phyloP scores from a whole-genome alignment of 2,797 vertebrate genomes.

The Pipistrellus pygmaeus region DNA sequence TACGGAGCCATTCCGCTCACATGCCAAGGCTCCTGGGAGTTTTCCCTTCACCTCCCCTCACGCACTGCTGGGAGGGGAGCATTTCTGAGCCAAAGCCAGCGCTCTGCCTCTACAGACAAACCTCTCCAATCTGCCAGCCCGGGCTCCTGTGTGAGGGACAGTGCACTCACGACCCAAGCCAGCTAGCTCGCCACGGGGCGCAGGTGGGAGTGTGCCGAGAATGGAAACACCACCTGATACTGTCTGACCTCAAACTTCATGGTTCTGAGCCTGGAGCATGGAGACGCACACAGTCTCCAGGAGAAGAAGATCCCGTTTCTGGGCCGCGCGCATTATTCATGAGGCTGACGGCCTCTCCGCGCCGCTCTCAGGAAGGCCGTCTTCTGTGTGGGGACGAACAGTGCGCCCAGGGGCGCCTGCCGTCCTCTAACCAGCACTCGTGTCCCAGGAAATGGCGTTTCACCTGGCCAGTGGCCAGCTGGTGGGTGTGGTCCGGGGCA shows the following conservation, averaged over 20 bases:
- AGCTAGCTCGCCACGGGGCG: background rate
- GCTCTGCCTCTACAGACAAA: background rate
- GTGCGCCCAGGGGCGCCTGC: background rate
- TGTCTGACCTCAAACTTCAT: conserved; percentile 65
- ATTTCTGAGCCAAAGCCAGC: conserved; percentile 4
- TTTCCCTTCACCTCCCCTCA: background rate
- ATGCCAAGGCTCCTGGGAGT: background rate
- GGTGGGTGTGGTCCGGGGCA: background rate
- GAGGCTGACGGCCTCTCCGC: conserved; percentile 62
- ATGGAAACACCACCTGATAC: conserved; percentile 65
- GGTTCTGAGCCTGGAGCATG: conserved; percentile 53
- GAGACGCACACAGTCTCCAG: conserved; percentile 48
- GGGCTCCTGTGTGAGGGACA: background rate
- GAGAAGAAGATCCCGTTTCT: conserved; percentile 75
- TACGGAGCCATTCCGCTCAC: background rate
- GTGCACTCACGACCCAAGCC: background rate
- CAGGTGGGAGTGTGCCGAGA: background rate
- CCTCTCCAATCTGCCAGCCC: background rate
- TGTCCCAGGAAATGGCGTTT: background rate
- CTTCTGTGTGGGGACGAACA: background rate
- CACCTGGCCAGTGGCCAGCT: background rate
- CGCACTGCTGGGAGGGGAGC: background rate
- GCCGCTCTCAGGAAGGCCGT: background rate
- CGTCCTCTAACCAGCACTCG: background rate
- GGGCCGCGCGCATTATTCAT: conserved; percentile 71